Evolutionary conservation across 1,140 invertebrate species (phyloP), one percentile per base, ranked within the genome.

Genomic region (Belonocnema kinseyi): DNA sequence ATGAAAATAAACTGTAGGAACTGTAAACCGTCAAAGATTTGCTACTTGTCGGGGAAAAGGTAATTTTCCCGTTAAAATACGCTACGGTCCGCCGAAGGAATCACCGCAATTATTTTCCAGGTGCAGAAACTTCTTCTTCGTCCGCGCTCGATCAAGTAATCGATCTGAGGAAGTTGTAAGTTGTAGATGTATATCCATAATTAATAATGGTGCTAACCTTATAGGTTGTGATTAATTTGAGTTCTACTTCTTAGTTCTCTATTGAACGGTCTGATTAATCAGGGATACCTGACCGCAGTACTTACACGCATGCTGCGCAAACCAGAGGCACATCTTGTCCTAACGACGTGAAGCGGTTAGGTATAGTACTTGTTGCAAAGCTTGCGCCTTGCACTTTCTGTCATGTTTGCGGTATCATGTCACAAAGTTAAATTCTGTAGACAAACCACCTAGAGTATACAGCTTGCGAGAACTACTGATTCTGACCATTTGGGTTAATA

Each of bases 271-370:
- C 40, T 8, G 40, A 46, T 8, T 46, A 46, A 46, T 46, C 10
- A 58, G 56, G 56, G 26, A 21, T 21, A 58, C 21, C 56, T 58
- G 56, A 58, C 56, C 56, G 56, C 21, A 58, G 56, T 58, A 58
- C 19, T 58, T 85, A 84, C 79, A 85, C 82, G 82, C 84, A 83
- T 83, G 83, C 85, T 83, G 80, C 61, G 84, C 83, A 58, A 86
- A 84, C 85, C 83, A 86, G 85, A 85, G 85, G 85, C 85, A 85
- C 85, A 86, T 87, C 85, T 87, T 86, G 85, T 87, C 83, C 82
- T 87, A 87, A 87, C 85, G 85, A 86, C 84, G 81, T 80, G 79
- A 77, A 78, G 85, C 82, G 85, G 85, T 87, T 87, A 83, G 83
- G 80, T 86, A 84, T 84, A 87, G 86, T 85, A 81, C 84, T 87